Evolutionary conservation across 1,140 invertebrate species (phyloP), one percentile per base, ranked within the genome.

Genomic region (Tetranychus urticae): DNA sequence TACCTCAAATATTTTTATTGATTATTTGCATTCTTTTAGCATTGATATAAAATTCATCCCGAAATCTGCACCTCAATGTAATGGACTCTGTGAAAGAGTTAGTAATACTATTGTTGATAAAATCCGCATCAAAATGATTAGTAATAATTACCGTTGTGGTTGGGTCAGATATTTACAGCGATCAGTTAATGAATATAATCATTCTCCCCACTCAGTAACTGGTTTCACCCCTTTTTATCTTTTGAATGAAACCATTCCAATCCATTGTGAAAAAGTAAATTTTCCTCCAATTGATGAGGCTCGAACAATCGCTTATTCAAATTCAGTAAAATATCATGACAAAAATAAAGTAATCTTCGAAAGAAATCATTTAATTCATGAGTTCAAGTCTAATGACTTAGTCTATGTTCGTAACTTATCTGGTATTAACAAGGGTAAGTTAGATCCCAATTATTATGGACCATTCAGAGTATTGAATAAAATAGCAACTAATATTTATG

Each of bases 21-120:
- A 52, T 23, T 60, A 6, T 33, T 31, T 60, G 2, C 1, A 33
- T n/a, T 1, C 2, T 14, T 33, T 23, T 7, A 60, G 4, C n/a
- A 52, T 54, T 14, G 6, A 33, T 8, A 52, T 37, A 52, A 54
- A 2, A 2, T 63, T 63, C 46, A 45, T 47, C 6, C 5, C 58
- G 3, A 23, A 37, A 36, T 6, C 63, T 61, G 2, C 8, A 34
- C 46, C 62, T 23, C 14, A 42, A 31, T 31, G 34, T 36, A 61
- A 61, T 54, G 59, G 59, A 2, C 14, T 57, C 39, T 37, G 37
- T 13, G 62, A 63, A 60, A 35, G 62, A 37, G 31, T 64, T 2
- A 46, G 37, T 46, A 52, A 64, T 58, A 64, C 63, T 12, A 8
- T 64, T 13, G 35, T 58, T 31, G 46, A 37, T n/a, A 34, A 42